Base-by-base conservation (phyloP, 2,888 invertebrate genomes). In the Drosophila neotestacea region DNA sequence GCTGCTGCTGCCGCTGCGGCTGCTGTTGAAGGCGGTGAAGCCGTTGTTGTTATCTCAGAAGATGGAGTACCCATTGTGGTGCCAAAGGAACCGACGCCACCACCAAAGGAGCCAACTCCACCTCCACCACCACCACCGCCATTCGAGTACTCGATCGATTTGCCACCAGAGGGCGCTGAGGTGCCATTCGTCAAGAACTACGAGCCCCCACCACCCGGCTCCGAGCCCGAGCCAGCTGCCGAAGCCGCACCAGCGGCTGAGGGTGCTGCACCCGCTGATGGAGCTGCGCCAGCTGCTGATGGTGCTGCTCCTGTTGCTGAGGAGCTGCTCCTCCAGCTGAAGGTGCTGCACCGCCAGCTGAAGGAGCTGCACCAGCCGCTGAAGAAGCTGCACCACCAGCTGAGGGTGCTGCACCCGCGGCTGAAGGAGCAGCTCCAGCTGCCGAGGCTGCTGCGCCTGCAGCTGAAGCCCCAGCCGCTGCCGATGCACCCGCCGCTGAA, bases 101-200 rank as follows among this genome's bases (percentile, higher is more conserved):
- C 91, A 70, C 92, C 91, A 10, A 92, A 92, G 79, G 91, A 91
- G 71, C 91, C 90, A 47, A 92, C 92, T 55, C 91, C 93, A 64
- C 92, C 93, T 54, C 93, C 92, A 73, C 92, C 92, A 77, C 92
- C 92, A 76, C 92, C 92, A 71, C 91, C 92, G 81, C 93, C 93
- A 90, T 93, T 93, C 73, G 93, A 93, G 60, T 93, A 92, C 79
- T 79, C 89, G 11, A 91, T 92, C 78, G 92, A 93, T 75, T 88
- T 93, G 78, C 93, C 93, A 56, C 93, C 93, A 90, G 93, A 93
- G 84, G 93, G 92, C 72, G 93, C 93, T 80, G 93, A 93, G 77
- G 93, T 93, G 55, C 93, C 93, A 52, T 93, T 85, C 73, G 93
- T 93, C 41, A 92, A 91, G 85, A 93, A 93, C 79, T 92, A 91